Evolutionary conservation across 1,140 invertebrate genomes (phyloP).

Genomic region (Ceratina calcarata): DNA sequence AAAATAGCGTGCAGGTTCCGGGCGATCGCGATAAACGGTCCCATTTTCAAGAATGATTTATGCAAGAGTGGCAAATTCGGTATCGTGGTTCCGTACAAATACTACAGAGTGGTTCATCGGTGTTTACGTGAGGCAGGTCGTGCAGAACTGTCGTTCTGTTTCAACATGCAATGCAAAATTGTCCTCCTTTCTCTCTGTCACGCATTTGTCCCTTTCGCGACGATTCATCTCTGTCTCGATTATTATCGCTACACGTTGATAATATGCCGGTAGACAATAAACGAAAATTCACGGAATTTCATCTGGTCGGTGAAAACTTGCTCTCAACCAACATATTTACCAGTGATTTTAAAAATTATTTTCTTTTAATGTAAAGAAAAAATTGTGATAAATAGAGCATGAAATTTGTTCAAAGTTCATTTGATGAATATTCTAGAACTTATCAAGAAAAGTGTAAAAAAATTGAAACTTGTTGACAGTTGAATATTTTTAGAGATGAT

Average conservation of each 20-base stretch:
- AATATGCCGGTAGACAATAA: background rate
- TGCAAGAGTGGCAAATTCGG: slow-evolving; percentile 22
- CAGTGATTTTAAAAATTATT: too few species aligned
- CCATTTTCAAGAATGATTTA: slow-evolving; percentile 10
- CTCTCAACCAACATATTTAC: too few species aligned
- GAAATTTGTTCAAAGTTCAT: background rate
- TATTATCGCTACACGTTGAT: background rate
- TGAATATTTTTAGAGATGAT: too few species aligned
- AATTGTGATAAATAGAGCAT: background rate
- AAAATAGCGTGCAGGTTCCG: background rate
- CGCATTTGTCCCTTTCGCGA: background rate
- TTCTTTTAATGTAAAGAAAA: background rate
- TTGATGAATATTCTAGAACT: background rate
- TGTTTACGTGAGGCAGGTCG: slow-evolving; percentile 16
- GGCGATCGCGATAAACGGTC: background rate
- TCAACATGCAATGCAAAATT: slow-evolving; percentile 23
- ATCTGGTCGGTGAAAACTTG: background rate
- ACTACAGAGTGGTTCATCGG: slow-evolving; percentile 12
- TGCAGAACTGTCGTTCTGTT: slow-evolving; percentile 24
- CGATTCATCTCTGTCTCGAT: slow-evolving; percentile 17
- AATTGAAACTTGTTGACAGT: too few species aligned
- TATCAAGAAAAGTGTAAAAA: background rate
- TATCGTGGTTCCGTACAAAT: slow-evolving; percentile 3
- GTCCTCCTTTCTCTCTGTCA: slow-evolving; percentile 12
- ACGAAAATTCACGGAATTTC: background rate